These are phyloP conservation scores for Dryobates pubescens DNA, from an alignment of 2,797 vertebrate species.

Conservation along the genomic window DNA sequence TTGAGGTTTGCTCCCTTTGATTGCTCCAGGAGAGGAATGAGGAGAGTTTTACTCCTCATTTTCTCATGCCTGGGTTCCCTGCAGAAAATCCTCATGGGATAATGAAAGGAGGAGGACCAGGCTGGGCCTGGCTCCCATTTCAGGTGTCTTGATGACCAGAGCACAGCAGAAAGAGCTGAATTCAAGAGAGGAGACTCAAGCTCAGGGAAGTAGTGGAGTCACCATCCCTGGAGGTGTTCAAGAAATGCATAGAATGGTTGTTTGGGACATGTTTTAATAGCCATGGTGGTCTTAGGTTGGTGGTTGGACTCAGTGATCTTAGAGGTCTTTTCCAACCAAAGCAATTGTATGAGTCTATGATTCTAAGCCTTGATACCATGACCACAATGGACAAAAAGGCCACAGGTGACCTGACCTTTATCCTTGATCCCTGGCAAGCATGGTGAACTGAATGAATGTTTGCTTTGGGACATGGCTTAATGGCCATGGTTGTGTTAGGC, in stretches of 20 bases:
- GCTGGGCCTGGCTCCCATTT: accelerated
- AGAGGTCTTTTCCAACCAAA: no score
- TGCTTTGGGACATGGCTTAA: no score
- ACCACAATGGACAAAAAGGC: not conserved
- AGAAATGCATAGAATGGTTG: no score
- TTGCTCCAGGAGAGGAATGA: not conserved
- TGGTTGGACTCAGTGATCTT: no score
- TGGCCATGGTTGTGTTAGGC: no score
- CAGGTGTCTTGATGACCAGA: not conserved
- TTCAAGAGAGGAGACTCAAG: not conserved
- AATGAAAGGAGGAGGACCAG: not conserved
- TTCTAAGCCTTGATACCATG: not conserved
- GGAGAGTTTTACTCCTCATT: not conserved
- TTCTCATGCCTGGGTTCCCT: not conserved
- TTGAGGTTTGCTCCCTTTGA: not conserved
- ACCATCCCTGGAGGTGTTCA: no score
- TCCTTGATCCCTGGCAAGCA: accelerated
- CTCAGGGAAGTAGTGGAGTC: no score
- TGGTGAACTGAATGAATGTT: no score
- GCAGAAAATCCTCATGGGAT: not conserved
- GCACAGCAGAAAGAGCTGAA: not conserved
- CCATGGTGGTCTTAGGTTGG: no score
- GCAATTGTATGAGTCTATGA: no score
- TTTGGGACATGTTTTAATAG: no score
- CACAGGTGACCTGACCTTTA: accelerated